These are phyloP conservation scores for Rhegmatorhina hoffmannsi DNA, from an alignment of 2,113 vertebrate genomes.

Conservation along the genomic window DNA sequence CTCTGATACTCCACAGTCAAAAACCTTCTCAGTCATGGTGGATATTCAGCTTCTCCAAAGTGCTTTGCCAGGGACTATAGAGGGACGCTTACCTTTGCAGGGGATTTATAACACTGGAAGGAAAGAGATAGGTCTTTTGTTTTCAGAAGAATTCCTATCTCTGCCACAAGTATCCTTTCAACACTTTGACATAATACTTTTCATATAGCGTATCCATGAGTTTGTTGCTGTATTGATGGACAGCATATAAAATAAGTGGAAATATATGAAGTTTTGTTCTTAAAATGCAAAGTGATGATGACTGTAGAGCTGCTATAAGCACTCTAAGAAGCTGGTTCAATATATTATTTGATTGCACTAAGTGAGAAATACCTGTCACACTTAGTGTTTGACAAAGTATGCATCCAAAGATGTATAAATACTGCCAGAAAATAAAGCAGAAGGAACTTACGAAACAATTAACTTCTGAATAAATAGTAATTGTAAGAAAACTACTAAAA, in stretches of 20 bases:
- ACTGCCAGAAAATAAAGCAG: not conserved
- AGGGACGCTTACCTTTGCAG: not conserved
- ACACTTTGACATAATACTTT: not conserved
- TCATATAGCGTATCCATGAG: not conserved
- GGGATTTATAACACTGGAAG: not conserved
- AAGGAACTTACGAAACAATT: not conserved
- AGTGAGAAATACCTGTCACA: not conserved
- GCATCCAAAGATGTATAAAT: not conserved
- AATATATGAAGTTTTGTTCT: not conserved
- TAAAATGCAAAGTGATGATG: not conserved
- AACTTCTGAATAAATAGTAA: not conserved
- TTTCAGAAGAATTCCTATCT: not conserved
- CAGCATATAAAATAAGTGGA: not conserved
- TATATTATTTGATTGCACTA: not conserved
- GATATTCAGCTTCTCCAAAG: not conserved
- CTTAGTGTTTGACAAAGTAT: not conserved
- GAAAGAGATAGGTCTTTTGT: not conserved
- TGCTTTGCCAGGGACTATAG: not conserved
- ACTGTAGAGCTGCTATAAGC: not conserved
- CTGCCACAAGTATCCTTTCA: not conserved
- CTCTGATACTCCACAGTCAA: fast-evolving
- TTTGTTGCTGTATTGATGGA: not conserved
- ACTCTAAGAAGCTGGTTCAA: not conserved
- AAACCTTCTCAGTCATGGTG: fast-evolving
- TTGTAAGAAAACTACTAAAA: not conserved